These are phyloP conservation scores for Griposia aprilina DNA, from an alignment of 2,888 invertebrate species.

Conservation along the genomic window DNA sequence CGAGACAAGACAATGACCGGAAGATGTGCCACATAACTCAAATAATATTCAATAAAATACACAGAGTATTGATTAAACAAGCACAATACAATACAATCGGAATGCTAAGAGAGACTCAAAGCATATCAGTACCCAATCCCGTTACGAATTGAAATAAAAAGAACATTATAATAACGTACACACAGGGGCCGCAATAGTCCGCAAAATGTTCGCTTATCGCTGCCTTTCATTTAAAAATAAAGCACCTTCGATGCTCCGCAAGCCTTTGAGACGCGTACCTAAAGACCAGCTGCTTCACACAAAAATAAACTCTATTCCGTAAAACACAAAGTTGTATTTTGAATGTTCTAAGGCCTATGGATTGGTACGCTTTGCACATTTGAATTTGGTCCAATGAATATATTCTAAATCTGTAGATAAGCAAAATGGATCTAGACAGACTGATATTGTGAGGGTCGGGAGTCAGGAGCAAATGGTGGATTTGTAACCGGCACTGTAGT, in stretches of 20 bases:
- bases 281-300: conserved; percentile 36
- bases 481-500: conserved; percentile 52
- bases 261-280: conserved; percentile 62
- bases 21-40: background rate
- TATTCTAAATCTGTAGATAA: conserved; percentile 70
- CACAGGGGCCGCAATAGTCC: conserved; percentile 65
- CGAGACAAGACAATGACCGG: background rate
- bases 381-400: conserved; percentile 71
- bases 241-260: conserved; percentile 67
- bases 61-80: background rate
- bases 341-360: conserved; percentile 8
- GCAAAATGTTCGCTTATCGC: conserved; percentile 67
- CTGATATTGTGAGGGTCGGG: conserved; percentile 64
- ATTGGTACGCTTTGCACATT: conserved; percentile 66
- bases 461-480: conserved; percentile 51
- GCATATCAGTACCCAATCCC: conserved; percentile 60
- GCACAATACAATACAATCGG: conserved; percentile 1
- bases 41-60: conserved; percentile 27
- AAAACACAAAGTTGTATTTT: conserved; percentile 41
- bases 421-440: conserved; percentile 65
- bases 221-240: conserved; percentile 70
- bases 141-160: conserved; percentile 68
- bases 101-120: conserved; percentile 30
- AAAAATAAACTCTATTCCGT: conserved; percentile 45
- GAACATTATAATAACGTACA: conserved; percentile 64